Evolutionary conservation across 2,888 invertebrate species (phyloP).

Genomic region (Melanostoma scalare): DNA sequence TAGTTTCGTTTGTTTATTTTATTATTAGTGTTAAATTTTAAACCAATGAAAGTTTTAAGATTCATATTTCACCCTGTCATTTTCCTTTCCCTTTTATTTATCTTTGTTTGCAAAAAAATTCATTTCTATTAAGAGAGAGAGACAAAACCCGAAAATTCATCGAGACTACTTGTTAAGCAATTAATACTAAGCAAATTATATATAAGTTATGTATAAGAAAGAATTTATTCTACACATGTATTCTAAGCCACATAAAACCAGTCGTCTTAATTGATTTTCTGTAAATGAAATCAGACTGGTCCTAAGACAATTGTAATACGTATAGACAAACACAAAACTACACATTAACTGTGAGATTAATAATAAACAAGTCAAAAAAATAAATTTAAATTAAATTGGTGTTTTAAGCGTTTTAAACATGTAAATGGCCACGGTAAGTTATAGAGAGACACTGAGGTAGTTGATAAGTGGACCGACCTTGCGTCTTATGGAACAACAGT

Average conservation of each 20-base stretch:
- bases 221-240: slow-evolving; percentile 1
- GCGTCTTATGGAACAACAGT: too few species aligned
- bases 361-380: slow-evolving; percentile 20
- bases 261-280: slow-evolving; percentile 16
- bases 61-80: background rate
- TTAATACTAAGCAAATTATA: slow-evolving; percentile 35
- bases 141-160: slow-evolving; percentile 3
- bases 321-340: slow-evolving; percentile 25
- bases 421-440: too few species aligned
- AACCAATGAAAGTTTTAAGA: background rate
- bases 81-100: slow-evolving; percentile 17
- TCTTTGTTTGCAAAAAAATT: slow-evolving; percentile 3
- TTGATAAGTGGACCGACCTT: background rate
- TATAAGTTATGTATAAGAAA: slow-evolving; percentile 42
- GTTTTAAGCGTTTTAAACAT: too few species aligned
- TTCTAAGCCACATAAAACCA: slow-evolving; percentile 2
- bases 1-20: background rate
- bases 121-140: background rate
- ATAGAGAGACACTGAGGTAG: too few species aligned
- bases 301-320: slow-evolving; percentile 10
- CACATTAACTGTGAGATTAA: slow-evolving; percentile 33
- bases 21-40: background rate
- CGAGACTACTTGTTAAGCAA: slow-evolving; percentile 54
- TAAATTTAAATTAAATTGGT: background rate
- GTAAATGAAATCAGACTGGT: background rate